These are phyloP conservation scores for Drosophila equinoxialis DNA, from an alignment of 1,140 invertebrate species.

Conservation along the genomic window DNA sequence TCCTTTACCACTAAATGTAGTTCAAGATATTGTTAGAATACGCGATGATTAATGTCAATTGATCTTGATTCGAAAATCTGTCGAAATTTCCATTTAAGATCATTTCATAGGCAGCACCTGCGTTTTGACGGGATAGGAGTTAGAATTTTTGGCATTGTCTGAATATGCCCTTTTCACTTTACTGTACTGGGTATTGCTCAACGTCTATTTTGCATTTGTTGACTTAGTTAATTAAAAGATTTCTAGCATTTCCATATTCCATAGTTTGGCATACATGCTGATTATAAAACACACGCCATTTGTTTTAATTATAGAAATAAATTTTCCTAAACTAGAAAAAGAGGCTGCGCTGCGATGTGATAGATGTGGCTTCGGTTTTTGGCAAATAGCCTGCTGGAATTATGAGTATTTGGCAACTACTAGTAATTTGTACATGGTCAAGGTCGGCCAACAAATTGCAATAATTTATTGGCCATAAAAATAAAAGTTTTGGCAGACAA, in stretches of 20 bases:
- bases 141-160: no score
- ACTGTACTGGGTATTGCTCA: background rate
- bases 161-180: background rate
- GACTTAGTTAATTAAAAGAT: background rate
- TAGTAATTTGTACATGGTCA: background rate
- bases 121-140: no score
- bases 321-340: background rate
- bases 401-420: background rate
- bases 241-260: background rate
- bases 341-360: background rate
- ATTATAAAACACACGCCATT: background rate
- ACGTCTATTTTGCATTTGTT: background rate
- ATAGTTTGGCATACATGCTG: background rate
- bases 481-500: background rate
- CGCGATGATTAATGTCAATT: no score
- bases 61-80: no score
- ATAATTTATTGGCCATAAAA: background rate
- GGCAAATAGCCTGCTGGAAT: background rate
- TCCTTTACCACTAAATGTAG: no score
- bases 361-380: background rate
- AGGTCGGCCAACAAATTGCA: background rate
- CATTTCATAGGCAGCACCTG: no score
- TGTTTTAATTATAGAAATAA: slow-evolving; percentile 4
- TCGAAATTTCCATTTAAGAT: no score
- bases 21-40: no score